Percentiles rank a stretch among this genome's conserved stretches.
These are phyloP conservation scores for Tapirus terrestris DNA, from an alignment of 2,113 vertebrate genomes.

Conservation along the genomic window DNA sequence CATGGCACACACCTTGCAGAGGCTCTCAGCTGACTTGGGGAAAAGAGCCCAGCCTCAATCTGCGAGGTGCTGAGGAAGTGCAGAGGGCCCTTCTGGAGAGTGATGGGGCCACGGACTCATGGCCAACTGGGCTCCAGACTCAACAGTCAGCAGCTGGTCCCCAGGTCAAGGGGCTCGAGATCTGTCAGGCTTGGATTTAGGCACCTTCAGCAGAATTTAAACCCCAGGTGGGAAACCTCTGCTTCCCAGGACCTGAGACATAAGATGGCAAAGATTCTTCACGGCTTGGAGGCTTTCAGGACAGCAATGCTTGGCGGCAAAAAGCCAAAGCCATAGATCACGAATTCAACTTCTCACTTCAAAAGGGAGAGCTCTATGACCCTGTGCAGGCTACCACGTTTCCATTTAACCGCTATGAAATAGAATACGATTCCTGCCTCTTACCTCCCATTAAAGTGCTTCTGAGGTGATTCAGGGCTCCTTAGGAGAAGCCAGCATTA, in stretches of 20 bases:
- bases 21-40: background rate
- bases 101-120: background rate
- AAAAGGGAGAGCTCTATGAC: background rate
- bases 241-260: background rate
- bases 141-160: background rate
- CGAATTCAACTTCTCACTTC: constrained; percentile 1
- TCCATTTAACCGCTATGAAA: background rate
- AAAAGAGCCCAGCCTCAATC: background rate
- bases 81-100: background rate
- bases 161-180: background rate
- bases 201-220: background rate
- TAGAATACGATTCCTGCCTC: background rate
- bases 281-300: background rate
- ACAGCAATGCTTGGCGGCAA: background rate
- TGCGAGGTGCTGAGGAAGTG: background rate
- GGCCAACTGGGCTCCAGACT: background rate
- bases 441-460: background rate
- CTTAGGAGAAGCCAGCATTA: constrained; percentile 42
- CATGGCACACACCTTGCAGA: background rate
- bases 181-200: background rate
- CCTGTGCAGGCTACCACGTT: background rate
- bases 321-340: background rate
- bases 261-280: background rate
- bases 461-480: background rate
- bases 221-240: background rate